Conservation (phyloP, 2,113 vertebrate genomes). For the Oceanodroma tethys region DNA sequence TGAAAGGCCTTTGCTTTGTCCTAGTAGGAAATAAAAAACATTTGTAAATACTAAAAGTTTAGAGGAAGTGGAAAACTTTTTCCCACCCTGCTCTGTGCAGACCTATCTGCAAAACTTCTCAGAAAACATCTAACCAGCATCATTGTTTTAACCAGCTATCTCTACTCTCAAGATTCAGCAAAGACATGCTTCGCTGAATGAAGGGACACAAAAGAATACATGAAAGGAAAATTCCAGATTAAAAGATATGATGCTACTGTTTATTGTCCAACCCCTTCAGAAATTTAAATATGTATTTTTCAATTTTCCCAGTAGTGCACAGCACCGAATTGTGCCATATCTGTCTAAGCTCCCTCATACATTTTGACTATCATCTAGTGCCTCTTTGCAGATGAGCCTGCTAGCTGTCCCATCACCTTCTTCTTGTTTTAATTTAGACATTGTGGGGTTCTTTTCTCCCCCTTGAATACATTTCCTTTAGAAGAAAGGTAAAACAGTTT, state of each 20-base stretch:
- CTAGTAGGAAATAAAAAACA: background rate
- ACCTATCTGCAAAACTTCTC: background rate
- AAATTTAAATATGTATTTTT: background rate
- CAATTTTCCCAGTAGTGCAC: background rate
- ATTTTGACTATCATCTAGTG: background rate
- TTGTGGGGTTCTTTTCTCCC: background rate
- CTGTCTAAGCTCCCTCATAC: background rate
- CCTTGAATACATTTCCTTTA: background rate
- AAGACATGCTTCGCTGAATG: background rate
- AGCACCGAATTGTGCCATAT: background rate
- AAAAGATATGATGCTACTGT: background rate
- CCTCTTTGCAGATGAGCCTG: background rate
- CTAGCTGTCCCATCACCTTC: background rate
- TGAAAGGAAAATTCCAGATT: background rate
- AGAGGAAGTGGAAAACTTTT: background rate
- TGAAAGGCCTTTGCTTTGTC: background rate
- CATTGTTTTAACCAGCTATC: background rate
- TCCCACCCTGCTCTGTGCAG: background rate
- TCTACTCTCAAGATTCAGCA: background rate
- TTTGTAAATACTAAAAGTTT: background rate
- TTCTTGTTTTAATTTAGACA: background rate
- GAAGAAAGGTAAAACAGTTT: background rate
- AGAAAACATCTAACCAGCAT: background rate
- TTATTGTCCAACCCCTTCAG: background rate
- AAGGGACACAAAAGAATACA: background rate